These are phyloP conservation scores for Pseudonaja textilis DNA, from an alignment of 2,113 vertebrate species.

Conservation along the genomic window DNA sequence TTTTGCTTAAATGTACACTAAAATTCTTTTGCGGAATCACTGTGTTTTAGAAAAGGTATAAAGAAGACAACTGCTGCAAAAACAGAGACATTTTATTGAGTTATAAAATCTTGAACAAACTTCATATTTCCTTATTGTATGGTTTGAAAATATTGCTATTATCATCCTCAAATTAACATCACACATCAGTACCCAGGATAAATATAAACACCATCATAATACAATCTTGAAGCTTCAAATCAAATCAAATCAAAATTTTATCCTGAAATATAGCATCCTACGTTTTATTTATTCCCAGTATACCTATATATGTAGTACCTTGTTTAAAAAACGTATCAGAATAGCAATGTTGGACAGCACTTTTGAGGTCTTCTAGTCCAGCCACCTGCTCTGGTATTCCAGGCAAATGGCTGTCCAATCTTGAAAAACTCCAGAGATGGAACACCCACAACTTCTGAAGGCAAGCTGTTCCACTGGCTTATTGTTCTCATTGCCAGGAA, in stretches of 20 bases:
- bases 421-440: too few relatives aligned
- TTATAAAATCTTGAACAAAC: neutral
- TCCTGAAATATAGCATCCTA: neutral
- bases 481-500: too few relatives aligned
- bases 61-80: conserved; percentile 9
- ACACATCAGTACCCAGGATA: neutral
- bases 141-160: neutral
- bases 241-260: too few relatives aligned
- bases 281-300: neutral
- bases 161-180: neutral
- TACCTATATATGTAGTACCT: neutral
- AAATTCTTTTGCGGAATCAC: neutral
- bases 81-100: conserved; percentile 9
- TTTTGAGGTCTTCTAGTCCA: too few relatives aligned
- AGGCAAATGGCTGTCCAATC: too few relatives aligned
- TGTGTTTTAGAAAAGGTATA: neutral
- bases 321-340: neutral
- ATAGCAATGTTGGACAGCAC: neutral
- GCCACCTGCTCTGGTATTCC: too few relatives aligned
- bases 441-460: too few relatives aligned
- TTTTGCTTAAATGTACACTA: neutral
- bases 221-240: neutral
- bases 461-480: too few relatives aligned
- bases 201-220: neutral
- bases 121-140: neutral